These are phyloP conservation scores for Drosophila tropicalis DNA, from an alignment of 1,140 invertebrate species.

Conservation along the genomic window DNA sequence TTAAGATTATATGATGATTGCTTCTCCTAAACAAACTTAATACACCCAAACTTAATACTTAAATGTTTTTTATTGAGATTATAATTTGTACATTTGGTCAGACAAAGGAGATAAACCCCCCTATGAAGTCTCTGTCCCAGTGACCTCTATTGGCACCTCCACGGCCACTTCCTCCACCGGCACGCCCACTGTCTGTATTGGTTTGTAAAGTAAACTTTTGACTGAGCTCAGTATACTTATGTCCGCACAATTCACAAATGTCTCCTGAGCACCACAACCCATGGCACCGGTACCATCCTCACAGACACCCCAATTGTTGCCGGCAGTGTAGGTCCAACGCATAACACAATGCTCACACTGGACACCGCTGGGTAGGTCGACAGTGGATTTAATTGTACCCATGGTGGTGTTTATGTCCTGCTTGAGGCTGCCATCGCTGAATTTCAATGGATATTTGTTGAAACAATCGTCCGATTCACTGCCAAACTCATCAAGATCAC, in stretches of 20 bases:
- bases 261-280: constrained; percentile 87
- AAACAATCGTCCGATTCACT: constrained; percentile 67
- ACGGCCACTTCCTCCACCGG: constrained; percentile 40
- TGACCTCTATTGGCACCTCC: constrained; percentile 19
- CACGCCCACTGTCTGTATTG: constrained; percentile 25
- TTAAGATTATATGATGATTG: too few species aligned
- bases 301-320: constrained; percentile 85
- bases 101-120: too few species aligned
- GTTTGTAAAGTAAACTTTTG: constrained; percentile 35
- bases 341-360: constrained; percentile 84
- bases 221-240: constrained; percentile 84
- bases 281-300: constrained; percentile 76
- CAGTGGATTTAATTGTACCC: constrained; percentile 31
- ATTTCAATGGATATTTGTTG: constrained; percentile 74
- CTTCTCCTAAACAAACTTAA: too few species aligned
- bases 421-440: constrained; percentile 48
- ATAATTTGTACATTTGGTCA: constrained; percentile 12
- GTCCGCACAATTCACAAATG: constrained; percentile 87
- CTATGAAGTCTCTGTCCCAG: not conserved
- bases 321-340: constrained; percentile 80
- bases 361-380: constrained; percentile 46
- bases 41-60: too few species aligned
- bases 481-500: constrained; percentile 80
- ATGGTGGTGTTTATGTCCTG: constrained; percentile 34
- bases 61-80: constrained; percentile 36